Evolutionary conservation across 1,140 invertebrate genomes (phyloP), one percentile per base, ranked within the genome.

Genomic region (Ditylenchus dipsaci): DNA sequence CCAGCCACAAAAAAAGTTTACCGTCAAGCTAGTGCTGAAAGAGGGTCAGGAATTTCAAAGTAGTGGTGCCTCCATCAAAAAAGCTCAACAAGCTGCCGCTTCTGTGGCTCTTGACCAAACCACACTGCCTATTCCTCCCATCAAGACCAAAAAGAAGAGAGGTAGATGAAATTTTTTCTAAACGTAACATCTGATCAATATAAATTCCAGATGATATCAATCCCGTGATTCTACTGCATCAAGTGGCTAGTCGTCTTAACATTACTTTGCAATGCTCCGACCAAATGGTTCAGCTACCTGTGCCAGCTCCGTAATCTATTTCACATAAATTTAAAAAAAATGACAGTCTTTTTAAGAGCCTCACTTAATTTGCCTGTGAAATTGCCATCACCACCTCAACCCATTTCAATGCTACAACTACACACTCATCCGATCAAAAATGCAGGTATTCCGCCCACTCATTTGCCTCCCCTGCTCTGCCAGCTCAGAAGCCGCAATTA

Each of bases 1-100:
- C 94, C 93, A 58, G 92, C 95, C 68, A 86, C 92, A 94, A 82
- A 97, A 97, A 85, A 89, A 89, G 71, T 97, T 97, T 85, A 95
- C 91, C 65, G 93, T 98, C 64, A 91, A 91, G 56, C 85, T 97
- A 43, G 91, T 93, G 82, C 85, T 98, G 61, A 92, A 92, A 60
- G 84, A 84, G 21, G 90, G 91, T 70, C 90, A 91, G 82, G 90
- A 92, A 78, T 94, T 92, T 79, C 88, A 90, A 73, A 90, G 91
- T 1, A 89, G 89, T 73, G 95, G 94, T 42, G 88, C 90, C 26
- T 95, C 92, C 79, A 97, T 98, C 79, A 97, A 97, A 83, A 95
- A 95, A 84, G 95, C 95, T 23, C 94, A 97, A 85, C 93, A 97
- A 84, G 89, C 91, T 58, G 93, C 94, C 59, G 95, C 95, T 19